phyloP scores from a whole-genome alignment of 2,113 vertebrate species.

The Tonatia bakeri region DNA sequence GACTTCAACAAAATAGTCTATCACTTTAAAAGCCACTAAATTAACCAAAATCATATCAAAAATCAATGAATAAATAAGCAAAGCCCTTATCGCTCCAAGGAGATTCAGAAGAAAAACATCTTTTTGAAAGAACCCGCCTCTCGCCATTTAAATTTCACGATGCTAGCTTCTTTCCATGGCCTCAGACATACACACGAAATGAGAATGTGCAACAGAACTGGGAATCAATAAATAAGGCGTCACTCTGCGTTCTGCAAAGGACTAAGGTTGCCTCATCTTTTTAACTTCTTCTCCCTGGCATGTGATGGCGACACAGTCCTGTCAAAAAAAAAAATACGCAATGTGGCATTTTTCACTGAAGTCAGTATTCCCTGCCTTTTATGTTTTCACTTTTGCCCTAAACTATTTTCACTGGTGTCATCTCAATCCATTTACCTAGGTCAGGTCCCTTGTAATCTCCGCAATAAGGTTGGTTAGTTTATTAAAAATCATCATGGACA shows the following conservation, averaged over 20 bases:
- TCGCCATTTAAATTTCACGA: slow-evolving; percentile 62
- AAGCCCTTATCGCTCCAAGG: not conserved
- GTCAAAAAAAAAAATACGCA: slow-evolving; percentile 57
- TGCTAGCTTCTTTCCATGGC: slow-evolving; percentile 63
- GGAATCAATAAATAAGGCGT: slow-evolving; percentile 69
- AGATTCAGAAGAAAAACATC: slow-evolving; percentile 72
- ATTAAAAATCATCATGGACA: slow-evolving; percentile 36
- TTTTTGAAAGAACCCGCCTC: slow-evolving; percentile 61
- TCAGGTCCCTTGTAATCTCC: slow-evolving; percentile 38
- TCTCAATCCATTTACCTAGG: slow-evolving; percentile 49
- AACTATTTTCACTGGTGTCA: slow-evolving; percentile 58
- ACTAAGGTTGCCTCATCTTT: slow-evolving; percentile 46
- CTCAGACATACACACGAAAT: slow-evolving; percentile 64
- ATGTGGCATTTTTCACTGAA: slow-evolving; percentile 60
- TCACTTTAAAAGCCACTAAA: slow-evolving; percentile 53
- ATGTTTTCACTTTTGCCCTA: slow-evolving; percentile 66
- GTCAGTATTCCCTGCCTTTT: slow-evolving; percentile 55
- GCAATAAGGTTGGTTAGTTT: slow-evolving; percentile 30
- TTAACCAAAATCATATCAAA: slow-evolving; percentile 66
- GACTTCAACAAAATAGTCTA: slow-evolving; percentile 21
- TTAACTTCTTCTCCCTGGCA: slow-evolving; percentile 51
- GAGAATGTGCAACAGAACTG: slow-evolving; percentile 34
- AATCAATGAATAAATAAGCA: slow-evolving; percentile 46
- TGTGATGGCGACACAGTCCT: slow-evolving; percentile 47
- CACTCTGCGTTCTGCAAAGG: slow-evolving; percentile 51